phyloP scores from a whole-genome alignment of 1,140 invertebrate genomes.

The Trichonephila clavipes region DNA sequence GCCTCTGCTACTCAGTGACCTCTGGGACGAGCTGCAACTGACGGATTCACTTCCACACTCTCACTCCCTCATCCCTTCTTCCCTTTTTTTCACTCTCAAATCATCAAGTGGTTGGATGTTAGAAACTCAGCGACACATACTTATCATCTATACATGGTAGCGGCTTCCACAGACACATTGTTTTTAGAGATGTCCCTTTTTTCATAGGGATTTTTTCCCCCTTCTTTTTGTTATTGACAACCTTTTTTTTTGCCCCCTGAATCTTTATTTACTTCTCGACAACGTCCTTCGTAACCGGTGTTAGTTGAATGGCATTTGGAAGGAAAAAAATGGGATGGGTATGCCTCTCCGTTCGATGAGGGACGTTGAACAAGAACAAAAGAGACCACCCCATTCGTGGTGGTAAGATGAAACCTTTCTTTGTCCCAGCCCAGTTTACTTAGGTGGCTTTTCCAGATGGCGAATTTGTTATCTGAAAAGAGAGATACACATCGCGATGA shows the following conservation, averaged over 20 bases:
- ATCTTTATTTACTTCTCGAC: background rate
- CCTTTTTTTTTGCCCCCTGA: background rate
- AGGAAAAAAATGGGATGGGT: background rate
- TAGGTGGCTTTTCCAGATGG: background rate
- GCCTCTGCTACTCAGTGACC: conserved; percentile 12
- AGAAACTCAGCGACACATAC: conserved; percentile 2
- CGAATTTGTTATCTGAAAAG: background rate
- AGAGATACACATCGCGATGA: conserved; percentile 19
- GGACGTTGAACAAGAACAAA: conserved; percentile 20
- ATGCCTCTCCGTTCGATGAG: background rate
- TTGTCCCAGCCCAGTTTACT: background rate
- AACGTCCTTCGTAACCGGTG: background rate
- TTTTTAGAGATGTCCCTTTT: background rate
- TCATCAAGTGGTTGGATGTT: conserved; percentile 24
- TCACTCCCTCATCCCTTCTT: background rate
- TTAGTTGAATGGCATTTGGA: background rate
- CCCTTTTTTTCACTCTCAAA: background rate
- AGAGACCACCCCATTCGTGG: background rate
- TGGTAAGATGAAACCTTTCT: conserved; percentile 4
- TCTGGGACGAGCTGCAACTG: background rate
- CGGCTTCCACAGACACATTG: background rate
- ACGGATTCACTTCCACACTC: background rate
- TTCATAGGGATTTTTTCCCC: background rate
- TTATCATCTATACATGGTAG: conserved; percentile 4
- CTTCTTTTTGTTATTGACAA: background rate